phyloP scores from a whole-genome alignment of 53 echinoderm and acorn worm species.

The Holothuria scabra region DNA sequence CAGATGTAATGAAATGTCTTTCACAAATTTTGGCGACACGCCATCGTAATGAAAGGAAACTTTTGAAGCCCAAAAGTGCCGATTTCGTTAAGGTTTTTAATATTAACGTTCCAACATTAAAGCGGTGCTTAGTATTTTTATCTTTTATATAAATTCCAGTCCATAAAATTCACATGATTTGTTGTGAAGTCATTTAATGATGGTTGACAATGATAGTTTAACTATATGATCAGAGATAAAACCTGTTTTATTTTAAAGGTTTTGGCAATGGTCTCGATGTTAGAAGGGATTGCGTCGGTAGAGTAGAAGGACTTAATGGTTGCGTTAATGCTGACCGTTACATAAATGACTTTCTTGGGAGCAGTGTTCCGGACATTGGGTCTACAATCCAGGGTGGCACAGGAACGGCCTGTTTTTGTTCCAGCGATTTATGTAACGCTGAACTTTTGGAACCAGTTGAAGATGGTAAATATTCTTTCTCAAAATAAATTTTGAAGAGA shows the following conservation, averaged over 20 bases:
- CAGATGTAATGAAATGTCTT: no score
- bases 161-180: no score
- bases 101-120: not conserved
- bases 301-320: not conserved
- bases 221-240: no score
- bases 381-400: not conserved
- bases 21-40: no score
- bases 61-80: not conserved
- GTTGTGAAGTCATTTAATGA: no score
- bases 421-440: not conserved
- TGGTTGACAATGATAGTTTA: no score
- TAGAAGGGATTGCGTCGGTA: not conserved
- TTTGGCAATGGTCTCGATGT: not conserved
- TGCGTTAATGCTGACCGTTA: not conserved
- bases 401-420: conserved; percentile 31
- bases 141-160: not conserved
- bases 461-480: no score
- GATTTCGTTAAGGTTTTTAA: not conserved
- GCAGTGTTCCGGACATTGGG: not conserved
- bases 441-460: not conserved
- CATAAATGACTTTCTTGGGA: not conserved
- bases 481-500: no score
- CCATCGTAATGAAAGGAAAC: no score
- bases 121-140: not conserved
- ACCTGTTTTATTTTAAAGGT: not conserved